A percentile compares a stretch with the other conserved stretches of the same genome.
phyloP scores from a whole-genome alignment of 92 coral and sea anemone genomes.

The Parazoanthus swiftii region DNA sequence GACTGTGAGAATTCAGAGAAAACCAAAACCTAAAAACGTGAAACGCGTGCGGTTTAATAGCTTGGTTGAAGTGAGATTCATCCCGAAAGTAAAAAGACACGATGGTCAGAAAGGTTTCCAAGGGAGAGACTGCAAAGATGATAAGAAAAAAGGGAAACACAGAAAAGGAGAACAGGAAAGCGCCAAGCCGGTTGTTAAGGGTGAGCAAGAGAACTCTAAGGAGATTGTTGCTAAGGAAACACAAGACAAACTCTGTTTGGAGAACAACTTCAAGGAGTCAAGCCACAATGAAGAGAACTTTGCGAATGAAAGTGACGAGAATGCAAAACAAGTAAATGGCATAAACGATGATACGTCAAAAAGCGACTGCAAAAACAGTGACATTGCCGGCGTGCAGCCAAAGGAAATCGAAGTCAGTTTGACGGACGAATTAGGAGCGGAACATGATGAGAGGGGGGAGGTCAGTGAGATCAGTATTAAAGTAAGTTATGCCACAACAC shows the following conservation, averaged over 20 bases:
- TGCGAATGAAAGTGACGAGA: conserved; percentile 1
- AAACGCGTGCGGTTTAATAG: conserved; percentile 71
- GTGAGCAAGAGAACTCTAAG: conserved; percentile 1
- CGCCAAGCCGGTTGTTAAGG: not conserved
- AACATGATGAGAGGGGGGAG: not conserved
- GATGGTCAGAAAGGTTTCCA: conserved; percentile 11
- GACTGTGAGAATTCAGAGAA: conserved; percentile 56
- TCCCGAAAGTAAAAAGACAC: conserved; percentile 51
- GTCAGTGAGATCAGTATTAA: conserved; percentile 19
- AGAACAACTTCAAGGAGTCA: conserved; percentile 25
- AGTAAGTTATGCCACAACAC: conserved; percentile 34
- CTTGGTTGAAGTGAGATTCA: conserved; percentile 64
- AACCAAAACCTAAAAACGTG: conserved; percentile 40
- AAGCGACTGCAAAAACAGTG: not conserved
- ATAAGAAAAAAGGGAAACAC: conserved; percentile 21
- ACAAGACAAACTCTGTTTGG: not conserved
- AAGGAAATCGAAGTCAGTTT: conserved; percentile 26
- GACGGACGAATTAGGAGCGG: conserved; percentile 22
- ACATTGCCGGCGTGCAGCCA: not conserved
- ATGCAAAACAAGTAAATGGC: conserved; percentile 4
- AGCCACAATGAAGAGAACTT: conserved; percentile 10
- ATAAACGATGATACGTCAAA: not conserved
- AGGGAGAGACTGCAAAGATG: conserved; percentile 28
- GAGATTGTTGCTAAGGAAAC: conserved; percentile 26
- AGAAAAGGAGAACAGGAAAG: conserved; percentile 12